Conservation (phyloP, 1,140 invertebrate species). For the Cotesia glomerata region DNA sequence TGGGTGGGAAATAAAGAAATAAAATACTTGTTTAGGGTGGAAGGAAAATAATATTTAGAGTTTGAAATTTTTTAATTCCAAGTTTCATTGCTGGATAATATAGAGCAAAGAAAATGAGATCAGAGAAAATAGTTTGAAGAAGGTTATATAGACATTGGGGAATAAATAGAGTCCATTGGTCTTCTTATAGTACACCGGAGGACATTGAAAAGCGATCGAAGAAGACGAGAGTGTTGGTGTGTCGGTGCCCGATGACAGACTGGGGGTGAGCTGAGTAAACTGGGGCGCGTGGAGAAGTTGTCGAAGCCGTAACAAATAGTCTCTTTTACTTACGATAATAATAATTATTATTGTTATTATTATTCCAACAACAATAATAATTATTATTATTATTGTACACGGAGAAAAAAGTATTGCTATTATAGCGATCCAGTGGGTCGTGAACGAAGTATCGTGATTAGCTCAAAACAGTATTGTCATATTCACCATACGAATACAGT, state of each 20-base stretch:
- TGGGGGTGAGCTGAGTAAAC: conserved; percentile 3
- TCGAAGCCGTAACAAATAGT: conserved; percentile 18
- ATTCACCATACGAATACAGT: too few species aligned
- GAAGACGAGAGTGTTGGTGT: conserved; percentile 1
- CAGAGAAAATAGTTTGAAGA: neutral
- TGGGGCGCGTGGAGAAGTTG: conserved; percentile 5
- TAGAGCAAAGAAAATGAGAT: neutral
- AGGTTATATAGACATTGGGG: neutral
- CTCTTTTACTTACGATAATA: neutral
- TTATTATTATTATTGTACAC: too few species aligned
- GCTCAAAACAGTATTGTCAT: too few species aligned
- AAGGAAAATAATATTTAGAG: neutral
- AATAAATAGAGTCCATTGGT: conserved; percentile 14
- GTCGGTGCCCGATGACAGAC: neutral
- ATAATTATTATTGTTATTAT: neutral
- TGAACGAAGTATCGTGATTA: too few species aligned
- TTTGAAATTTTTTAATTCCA: neutral
- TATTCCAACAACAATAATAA: neutral
- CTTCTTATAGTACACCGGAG: neutral
- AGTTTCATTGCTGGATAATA: neutral
- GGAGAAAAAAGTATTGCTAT: too few species aligned
- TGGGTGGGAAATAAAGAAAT: neutral
- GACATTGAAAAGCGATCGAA: conserved; percentile 14
- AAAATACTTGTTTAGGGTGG: neutral
- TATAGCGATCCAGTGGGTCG: too few species aligned